Percentiles rank a stretch among this genome's conserved stretches.
These are phyloP conservation scores for Eulemur macaco DNA, from an alignment of 2,113 vertebrate genomes.

Conservation along the genomic window DNA sequence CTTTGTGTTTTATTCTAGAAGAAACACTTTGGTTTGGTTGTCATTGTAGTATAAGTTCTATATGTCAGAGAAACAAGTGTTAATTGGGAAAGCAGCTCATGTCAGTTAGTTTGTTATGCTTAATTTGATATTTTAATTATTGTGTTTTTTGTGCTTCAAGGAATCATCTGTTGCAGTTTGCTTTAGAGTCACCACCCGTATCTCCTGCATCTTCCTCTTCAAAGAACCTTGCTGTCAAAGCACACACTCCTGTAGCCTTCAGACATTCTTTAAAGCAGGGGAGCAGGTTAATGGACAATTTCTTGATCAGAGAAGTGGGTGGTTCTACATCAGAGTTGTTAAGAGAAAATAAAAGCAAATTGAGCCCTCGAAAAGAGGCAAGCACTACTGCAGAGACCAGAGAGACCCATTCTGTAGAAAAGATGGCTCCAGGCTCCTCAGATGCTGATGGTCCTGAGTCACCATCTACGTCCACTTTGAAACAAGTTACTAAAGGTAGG, in stretches of 20 bases:
- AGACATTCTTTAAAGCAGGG: slow-evolving; percentile 71
- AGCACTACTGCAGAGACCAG: background rate
- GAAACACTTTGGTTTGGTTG: slow-evolving; percentile 10
- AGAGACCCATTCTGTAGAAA: background rate
- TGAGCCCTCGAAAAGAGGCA: background rate
- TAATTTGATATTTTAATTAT: slow-evolving; percentile 21
- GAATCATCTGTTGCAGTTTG: slow-evolving; percentile 85
- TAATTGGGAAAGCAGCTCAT: background rate
- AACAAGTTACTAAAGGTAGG: slow-evolving; percentile 89
- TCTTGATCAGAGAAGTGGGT: slow-evolving; percentile 71
- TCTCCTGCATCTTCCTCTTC: slow-evolving; percentile 79
- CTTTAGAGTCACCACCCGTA: slow-evolving; percentile 84
- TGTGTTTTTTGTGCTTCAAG: slow-evolving; percentile 80
- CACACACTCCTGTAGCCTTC: slow-evolving; percentile 52
- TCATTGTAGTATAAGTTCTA: background rate
- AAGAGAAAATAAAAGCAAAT: slow-evolving; percentile 28
- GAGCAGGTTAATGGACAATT: slow-evolving; percentile 78
- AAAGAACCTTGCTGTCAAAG: slow-evolving; percentile 72
- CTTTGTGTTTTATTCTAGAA: slow-evolving; percentile 40
- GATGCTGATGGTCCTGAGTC: slow-evolving; percentile 49
- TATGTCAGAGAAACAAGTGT: background rate
- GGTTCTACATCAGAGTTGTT: background rate
- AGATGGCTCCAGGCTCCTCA: slow-evolving; percentile 59
- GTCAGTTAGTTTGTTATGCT: background rate
- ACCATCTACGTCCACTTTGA: slow-evolving; percentile 87